A percentile compares a stretch with the other conserved stretches of the same genome.
Conservation (phyloP, 2,888 invertebrate genomes). For the Cryptophagus acutangulus region DNA sequence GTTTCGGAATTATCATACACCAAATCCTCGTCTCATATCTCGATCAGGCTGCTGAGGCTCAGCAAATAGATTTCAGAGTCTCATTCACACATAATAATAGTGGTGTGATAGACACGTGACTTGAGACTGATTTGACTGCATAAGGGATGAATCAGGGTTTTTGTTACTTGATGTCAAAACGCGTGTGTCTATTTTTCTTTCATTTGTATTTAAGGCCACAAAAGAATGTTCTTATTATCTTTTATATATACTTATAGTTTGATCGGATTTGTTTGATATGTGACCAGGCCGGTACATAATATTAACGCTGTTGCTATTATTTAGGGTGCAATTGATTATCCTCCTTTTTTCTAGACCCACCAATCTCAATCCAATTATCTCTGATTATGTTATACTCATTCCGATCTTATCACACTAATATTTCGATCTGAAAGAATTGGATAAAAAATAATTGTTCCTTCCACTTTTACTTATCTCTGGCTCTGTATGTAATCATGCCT, state of each 20-base stretch:
- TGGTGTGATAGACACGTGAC: constrained; percentile 37
- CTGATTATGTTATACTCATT: no score
- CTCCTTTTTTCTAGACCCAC: no score
- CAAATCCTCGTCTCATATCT: no score
- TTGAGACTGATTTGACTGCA: constrained; percentile 31
- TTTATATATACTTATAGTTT: no score
- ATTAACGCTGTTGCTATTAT: constrained; percentile 3
- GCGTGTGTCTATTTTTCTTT: constrained; percentile 45
- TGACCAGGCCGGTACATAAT: constrained; percentile 29
- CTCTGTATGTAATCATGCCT: no score
- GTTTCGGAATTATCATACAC: no score
- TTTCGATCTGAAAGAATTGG: no score
- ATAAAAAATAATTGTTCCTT: no score
- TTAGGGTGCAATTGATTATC: constrained; percentile 6
- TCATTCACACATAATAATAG: constrained; percentile 33
- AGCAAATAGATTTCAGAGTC: constrained; percentile 5
- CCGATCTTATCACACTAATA: no score
- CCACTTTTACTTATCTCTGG: no score
- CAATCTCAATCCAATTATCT: no score
- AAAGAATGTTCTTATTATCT: constrained; percentile 40
- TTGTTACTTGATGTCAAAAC: constrained; percentile 43
- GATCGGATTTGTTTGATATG: constrained; percentile 39
- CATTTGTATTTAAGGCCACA: constrained; percentile 43
- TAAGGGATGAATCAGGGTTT: constrained; percentile 32
- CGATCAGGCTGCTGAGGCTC: no score